A percentile compares a stretch with the other conserved stretches of the same genome.
These are phyloP conservation scores for Blennius ocellaris DNA, from an alignment of 2,113 vertebrate species.

Conservation along the genomic window DNA sequence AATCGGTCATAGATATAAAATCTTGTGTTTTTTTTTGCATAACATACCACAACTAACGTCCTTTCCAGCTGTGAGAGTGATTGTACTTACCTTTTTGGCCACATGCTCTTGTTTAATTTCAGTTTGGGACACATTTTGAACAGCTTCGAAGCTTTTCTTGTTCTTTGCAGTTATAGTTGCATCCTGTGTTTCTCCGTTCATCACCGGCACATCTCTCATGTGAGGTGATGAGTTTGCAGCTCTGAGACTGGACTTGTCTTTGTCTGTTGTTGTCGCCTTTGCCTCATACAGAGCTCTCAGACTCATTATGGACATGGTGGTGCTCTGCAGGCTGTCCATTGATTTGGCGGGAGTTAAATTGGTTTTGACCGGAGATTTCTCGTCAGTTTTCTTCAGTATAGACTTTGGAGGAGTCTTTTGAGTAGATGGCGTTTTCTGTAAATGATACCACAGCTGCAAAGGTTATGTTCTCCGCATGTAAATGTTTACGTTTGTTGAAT, in stretches of 20 bases:
- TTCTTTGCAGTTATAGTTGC: background rate
- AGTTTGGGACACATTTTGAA: constrained; percentile 2
- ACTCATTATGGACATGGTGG: constrained; percentile 37
- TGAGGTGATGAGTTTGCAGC: background rate
- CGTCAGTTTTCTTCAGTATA: constrained; percentile 34
- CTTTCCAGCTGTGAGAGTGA: background rate
- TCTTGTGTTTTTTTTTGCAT: too few relatives aligned
- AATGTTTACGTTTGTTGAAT: background rate
- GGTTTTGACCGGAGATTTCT: constrained; percentile 17
- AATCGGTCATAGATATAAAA: too few relatives aligned
- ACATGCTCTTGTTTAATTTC: constrained; percentile 34
- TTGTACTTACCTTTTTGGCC: constrained; percentile 52
- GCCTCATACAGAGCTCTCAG: constrained; percentile 78
- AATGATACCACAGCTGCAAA: background rate
- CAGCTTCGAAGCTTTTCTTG: background rate
- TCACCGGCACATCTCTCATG: background rate
- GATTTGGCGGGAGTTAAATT: constrained; percentile 71
- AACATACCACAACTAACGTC: too few relatives aligned
- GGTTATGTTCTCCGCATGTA: background rate
- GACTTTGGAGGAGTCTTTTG: constrained; percentile 20
- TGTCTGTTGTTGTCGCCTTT: constrained; percentile 19
- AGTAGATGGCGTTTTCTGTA: constrained; percentile 29
- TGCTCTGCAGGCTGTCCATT: constrained; percentile 54
- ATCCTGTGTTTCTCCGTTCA: constrained; percentile 33
- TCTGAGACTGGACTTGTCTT: constrained; percentile 28